Evolutionary conservation across 1,140 invertebrate species (phyloP).

Genomic region (Platyscapa corneri): DNA sequence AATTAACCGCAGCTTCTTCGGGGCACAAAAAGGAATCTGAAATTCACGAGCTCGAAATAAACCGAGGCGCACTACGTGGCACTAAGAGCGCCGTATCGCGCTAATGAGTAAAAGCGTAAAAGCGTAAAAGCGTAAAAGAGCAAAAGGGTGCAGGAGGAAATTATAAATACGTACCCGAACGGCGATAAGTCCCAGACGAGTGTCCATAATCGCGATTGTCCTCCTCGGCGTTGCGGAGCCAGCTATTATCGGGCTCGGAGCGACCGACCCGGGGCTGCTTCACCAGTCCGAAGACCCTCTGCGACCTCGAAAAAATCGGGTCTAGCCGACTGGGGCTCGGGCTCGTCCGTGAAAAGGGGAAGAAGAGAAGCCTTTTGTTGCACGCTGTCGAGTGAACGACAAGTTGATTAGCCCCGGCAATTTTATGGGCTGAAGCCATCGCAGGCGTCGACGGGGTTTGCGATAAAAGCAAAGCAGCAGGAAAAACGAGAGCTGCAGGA

Average conservation of each 20-base stretch:
- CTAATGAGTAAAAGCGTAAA: too few relatives aligned
- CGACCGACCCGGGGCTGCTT: conserved; percentile 38
- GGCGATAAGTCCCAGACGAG: not conserved
- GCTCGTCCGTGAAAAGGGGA: not conserved
- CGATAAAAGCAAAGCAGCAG: too few relatives aligned
- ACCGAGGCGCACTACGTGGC: not conserved
- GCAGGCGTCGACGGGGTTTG: too few relatives aligned
- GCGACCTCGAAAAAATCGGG: conserved; percentile 2
- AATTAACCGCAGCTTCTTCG: not conserved
- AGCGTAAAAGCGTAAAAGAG: not conserved
- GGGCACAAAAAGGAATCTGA: not conserved
- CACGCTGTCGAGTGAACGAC: not conserved
- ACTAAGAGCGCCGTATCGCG: too few relatives aligned
- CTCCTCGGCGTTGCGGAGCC: not conserved
- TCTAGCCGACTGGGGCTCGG: not conserved
- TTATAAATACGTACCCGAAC: conserved; percentile 5
- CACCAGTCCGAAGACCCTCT: conserved; percentile 28
- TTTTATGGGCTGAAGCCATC: too few relatives aligned
- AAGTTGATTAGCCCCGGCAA: not conserved
- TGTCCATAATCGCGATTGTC: not conserved
- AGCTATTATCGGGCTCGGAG: conserved; percentile 4
- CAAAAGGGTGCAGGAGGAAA: not conserved
- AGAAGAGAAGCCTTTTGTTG: not conserved
- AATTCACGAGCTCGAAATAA: not conserved
- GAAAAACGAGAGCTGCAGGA: too few relatives aligned